Percentiles rank a stretch among this genome's conserved stretches.
Conservation (phyloP, 2,113 vertebrate genomes). For the Delphinapterus leucas region DNA sequence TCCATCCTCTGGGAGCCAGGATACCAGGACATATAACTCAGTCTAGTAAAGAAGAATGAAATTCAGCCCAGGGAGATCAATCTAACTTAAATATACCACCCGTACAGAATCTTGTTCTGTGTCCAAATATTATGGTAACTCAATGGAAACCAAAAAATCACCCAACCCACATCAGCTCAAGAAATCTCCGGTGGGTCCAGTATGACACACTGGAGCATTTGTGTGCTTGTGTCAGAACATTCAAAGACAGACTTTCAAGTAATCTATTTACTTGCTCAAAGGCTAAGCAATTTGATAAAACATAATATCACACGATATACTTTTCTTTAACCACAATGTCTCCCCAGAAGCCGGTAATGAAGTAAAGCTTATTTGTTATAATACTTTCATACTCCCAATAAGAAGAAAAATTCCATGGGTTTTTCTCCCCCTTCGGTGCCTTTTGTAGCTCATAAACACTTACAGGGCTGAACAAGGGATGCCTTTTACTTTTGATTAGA, state of each 20-base stretch:
- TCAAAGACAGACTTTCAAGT: not conserved
- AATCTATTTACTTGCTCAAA: not conserved
- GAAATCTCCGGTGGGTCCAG: not conserved
- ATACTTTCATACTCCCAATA: conserved; percentile 43
- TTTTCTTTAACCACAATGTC: conserved; percentile 53
- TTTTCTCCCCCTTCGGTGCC: not conserved
- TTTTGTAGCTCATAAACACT: conserved; percentile 57
- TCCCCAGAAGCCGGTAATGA: conserved; percentile 41
- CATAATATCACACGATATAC: not conserved
- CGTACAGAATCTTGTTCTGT: not conserved
- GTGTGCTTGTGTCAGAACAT: not conserved
- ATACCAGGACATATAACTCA: not conserved
- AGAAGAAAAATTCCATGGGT: conserved; percentile 30
- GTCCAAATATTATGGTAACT: not conserved
- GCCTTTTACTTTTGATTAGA: conserved; percentile 57
- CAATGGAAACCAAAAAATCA: not conserved
- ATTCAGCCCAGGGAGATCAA: not conserved
- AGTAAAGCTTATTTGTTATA: conserved; percentile 19
- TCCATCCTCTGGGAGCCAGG: not conserved
- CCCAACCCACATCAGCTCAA: not conserved
- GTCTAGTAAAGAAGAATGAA: not conserved
- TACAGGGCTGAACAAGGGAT: conserved; percentile 51
- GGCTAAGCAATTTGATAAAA: not conserved
- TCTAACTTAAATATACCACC: not conserved
- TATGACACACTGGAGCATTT: not conserved